phyloP scores from a whole-genome alignment of 2,888 invertebrate genomes.

The Cactoblastis cactorum region DNA sequence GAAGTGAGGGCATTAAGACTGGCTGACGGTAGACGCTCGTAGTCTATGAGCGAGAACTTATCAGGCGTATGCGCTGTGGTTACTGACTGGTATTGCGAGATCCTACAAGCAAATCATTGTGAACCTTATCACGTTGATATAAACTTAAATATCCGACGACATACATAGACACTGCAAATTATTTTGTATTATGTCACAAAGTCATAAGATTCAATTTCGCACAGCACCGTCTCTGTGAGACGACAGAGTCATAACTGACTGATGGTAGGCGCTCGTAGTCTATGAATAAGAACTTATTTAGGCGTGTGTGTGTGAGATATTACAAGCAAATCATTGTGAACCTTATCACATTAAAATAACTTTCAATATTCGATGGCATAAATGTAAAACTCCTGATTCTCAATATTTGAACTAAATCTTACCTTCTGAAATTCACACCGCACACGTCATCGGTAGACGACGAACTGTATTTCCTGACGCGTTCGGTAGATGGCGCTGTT shows the following conservation, averaged over 20 bases:
- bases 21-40: conserved; percentile 54
- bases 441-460: conserved; percentile 48
- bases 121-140: too few species aligned
- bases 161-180: background rate
- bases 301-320: conserved; percentile 37
- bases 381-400: too few species aligned
- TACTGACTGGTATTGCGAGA: conserved; percentile 30
- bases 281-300: conserved; percentile 62
- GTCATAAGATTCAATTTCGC: too few species aligned
- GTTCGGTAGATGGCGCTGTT: conserved; percentile 65
- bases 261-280: conserved; percentile 62
- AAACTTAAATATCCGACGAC: background rate
- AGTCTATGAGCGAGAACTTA: conserved; percentile 65
- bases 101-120: too few species aligned
- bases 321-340: conserved; percentile 28
- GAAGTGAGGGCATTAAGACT: conserved; percentile 41
- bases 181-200: too few species aligned
- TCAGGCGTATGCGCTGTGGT: conserved; percentile 33
- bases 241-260: conserved; percentile 40
- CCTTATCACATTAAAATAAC: too few species aligned
- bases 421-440: conserved; percentile 18
- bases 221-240: conserved; percentile 38
- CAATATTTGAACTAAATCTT: background rate
- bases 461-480: conserved; percentile 46
- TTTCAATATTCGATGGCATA: too few species aligned